Evolutionary conservation across 2,888 invertebrate species (phyloP).

Genomic region (Philonicus albiceps): DNA sequence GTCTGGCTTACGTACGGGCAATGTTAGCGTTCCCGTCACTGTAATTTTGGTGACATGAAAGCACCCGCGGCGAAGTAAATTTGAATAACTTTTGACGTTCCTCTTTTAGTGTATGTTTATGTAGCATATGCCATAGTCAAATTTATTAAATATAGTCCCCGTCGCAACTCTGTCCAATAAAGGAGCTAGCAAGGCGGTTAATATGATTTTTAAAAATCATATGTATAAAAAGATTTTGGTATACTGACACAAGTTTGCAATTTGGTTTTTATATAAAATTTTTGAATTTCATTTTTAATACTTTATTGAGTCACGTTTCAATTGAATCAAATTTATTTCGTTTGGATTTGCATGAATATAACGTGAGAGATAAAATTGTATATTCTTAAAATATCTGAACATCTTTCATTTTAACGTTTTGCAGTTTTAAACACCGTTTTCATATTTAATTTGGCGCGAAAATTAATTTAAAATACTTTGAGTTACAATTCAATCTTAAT

Average conservation of each 20-base stretch:
- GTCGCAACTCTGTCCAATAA: not conserved
- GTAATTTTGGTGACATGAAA: slow-evolving; percentile 24
- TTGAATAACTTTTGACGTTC: slow-evolving; percentile 33
- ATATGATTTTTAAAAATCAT: not conserved
- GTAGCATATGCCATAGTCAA: not conserved
- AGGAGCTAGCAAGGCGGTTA: not conserved
- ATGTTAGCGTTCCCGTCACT: not conserved
- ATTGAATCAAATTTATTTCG: too few relatives aligned
- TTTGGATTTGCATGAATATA: too few relatives aligned
- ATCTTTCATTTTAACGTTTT: too few relatives aligned
- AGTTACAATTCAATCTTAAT: too few relatives aligned
- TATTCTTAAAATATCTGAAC: too few relatives aligned
- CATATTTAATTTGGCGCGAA: too few relatives aligned
- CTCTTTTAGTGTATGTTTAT: not conserved
- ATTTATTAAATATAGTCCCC: not conserved
- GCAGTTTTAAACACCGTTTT: too few relatives aligned
- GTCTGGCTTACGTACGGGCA: slow-evolving; percentile 7
- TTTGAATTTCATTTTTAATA: not conserved
- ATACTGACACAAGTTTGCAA: not conserved
- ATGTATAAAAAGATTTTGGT: not conserved
- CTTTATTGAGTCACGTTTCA: not conserved
- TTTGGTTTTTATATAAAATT: not conserved
- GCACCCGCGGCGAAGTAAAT: not conserved
- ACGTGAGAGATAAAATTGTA: too few relatives aligned
- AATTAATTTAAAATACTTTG: too few relatives aligned